Conservation (phyloP, 2,797 vertebrate species). For the Rhynchotus rufescens region DNA sequence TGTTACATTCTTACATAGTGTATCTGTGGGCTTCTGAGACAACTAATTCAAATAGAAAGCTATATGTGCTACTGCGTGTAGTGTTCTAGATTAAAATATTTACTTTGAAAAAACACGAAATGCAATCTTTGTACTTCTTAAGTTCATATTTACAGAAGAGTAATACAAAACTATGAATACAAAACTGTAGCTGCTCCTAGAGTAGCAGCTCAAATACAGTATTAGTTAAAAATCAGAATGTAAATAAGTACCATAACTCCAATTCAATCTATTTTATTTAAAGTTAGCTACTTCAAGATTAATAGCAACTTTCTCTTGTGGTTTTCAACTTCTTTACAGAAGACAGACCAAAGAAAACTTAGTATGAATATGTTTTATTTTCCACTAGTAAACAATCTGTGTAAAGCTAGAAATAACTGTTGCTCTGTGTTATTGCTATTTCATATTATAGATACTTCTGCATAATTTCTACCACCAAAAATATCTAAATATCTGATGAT, state of each 20-base stretch:
- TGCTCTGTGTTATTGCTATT: background rate
- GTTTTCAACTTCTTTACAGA: background rate
- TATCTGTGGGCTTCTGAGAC: background rate
- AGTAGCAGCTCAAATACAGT: background rate
- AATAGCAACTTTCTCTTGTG: background rate
- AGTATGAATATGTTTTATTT: background rate
- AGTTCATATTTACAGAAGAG: background rate
- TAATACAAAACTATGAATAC: background rate
- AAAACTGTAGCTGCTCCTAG: background rate
- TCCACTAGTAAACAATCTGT: background rate
- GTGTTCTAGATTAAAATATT: background rate
- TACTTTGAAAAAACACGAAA: background rate
- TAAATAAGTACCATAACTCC: background rate
- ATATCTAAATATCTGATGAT: background rate
- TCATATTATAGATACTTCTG: background rate
- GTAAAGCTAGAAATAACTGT: background rate
- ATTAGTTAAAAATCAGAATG: background rate
- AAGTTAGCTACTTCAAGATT: background rate
- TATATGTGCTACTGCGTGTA: accelerated
- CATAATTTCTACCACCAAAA: background rate
- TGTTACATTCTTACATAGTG: background rate
- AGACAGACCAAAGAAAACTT: background rate
- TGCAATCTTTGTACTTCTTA: background rate
- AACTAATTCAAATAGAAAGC: background rate
- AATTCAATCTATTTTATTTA: background rate